Base-by-base conservation (phyloP, 2,113 vertebrate genomes). In the Colistium nudipinnis region DNA sequence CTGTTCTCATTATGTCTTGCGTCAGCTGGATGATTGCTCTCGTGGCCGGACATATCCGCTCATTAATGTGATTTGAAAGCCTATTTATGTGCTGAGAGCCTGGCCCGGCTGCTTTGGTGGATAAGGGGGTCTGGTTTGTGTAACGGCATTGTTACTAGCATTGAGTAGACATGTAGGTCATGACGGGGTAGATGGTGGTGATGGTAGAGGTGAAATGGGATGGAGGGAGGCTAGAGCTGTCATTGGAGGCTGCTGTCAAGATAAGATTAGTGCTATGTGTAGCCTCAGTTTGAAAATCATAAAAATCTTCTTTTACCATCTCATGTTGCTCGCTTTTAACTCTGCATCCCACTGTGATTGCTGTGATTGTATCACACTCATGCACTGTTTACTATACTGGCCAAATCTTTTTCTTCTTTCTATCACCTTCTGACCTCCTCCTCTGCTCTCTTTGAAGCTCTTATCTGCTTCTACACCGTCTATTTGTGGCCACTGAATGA, bases 31-130 rank as follows among this genome's bases (percentile, higher is more conserved):
- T 27, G 31, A 19, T 22, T 52, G 28, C 54, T 39, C 2, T 41
- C 27, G 4, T 13, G 19, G 28, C 14, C 44, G 39, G 64, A 62
- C 70, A 24, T 35, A 39, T 83, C 61, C 0, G 17, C 51, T 77
- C 43, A 45, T 75, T 79, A 68, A 65, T 73, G 70, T 19, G 24
- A 69, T 63, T 24, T 70, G 54, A 85, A 74, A 66, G 67, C 49
- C 49, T 10, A 22, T 73, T 74, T 38, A 39, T 70, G 30, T 47
- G 55, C 49, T 1, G 4, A 17, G 27, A 27, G 53, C 13, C 64
- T 52, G 45, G 33, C 31, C 22, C 4, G 30, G 33, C 27, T 49
- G 17, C 47, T 56, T 60, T 31, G 25, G 38, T 41, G 13, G 35
- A 43, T 43, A 11, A 38, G 16, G 8, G 25, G 44, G 30, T 75